Evolutionary conservation across 1,140 invertebrate species (phyloP), one percentile per base, ranked within the genome.

Genomic region (Pseudomyrmex sp.): DNA sequence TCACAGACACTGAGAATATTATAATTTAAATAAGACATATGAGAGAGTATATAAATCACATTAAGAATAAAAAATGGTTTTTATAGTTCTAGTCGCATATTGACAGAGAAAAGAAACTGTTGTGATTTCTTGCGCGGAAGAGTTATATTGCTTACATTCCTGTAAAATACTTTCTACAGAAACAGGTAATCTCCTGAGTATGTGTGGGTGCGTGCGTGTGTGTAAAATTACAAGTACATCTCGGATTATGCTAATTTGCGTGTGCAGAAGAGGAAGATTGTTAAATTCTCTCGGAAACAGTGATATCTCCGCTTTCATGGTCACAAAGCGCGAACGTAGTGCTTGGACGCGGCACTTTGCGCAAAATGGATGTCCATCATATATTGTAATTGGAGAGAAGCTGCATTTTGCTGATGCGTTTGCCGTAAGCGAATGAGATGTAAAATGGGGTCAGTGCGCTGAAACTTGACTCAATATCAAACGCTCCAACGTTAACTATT

Each of bases 401-500:
- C 48, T 59, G 52, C n/a, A 69, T 70, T 69, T 59, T 59, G 44
- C 50, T 52, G 15, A 79, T 48, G 44, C 65, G 62, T 48, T 58
- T 56, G 65, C 66, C 65, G 23, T 68, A 72, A 66, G 54, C 66
- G 54, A 68, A 77, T 77, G 75, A 50, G 35, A 72, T 59, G 65
- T 58, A 72, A 72, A 72, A 80, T 48, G 15, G 44, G 54, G n/a
- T 80, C 76, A 44, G 15, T 9, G 52, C 2, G 13, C 44, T 44
- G 66, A 54, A 80, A 80, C 80, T 82, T 75, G 80, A 65, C 80
- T 82, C 80, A 20, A 82, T 75, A 82, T 52, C 72, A 65, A 82
- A 82, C 10, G 69, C 23, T 20, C 26, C n/a, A 5, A 35, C 13
- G 72, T 35, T 46, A 46, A 54, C 52, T 56, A 56, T 82, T 75